Base-by-base conservation (phyloP, 2,888 invertebrate genomes). In the Clivina fossor region DNA sequence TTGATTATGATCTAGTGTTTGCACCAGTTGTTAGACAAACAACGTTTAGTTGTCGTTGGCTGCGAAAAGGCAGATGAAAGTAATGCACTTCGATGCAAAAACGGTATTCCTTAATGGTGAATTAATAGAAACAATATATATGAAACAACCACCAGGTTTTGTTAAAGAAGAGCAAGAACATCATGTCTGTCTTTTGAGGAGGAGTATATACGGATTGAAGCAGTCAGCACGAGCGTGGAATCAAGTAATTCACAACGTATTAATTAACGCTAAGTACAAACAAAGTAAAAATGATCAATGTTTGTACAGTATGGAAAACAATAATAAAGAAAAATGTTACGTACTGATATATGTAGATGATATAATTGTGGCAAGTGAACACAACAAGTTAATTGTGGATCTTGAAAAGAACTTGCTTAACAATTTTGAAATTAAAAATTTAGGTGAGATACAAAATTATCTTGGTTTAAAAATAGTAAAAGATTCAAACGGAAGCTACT, bases 1-100 rank as follows among this genome's bases (percentile, higher is more conserved):
- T 61, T 32, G 64, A 66, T 57, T 67, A 62, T 55, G 30, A 56
- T 16, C 62, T 67, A 54, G 64, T 64, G 4, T 65, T 60, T 57
- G 57, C 63, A 9, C 65, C 64, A 16, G 62, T 65, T 26, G 60
- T 58, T 5, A 22, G 59, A 28, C 56, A 62, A 48, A 54, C 59
- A 26, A 59, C 62, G 19, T 61, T 8, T 51, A 64, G 19, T 48
- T 62, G 18, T 48, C 60, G 13, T 15, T 61, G 2, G 54, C 58
- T 20, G 49, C 40, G 11, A 40, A 59, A 50, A 33, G 46, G 30
- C 38, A 58, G 7, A 46, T 61, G 33, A 32, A 40, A 24, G 54
- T 37, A 20, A 19, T 9, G 16, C 37, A 37, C 2, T 20, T 37
- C 19, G 37, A 37, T 37, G 8, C 8, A 26, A 26, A 26, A 8